phyloP scores from a whole-genome alignment of 1,140 invertebrate genomes.

The Ceratosolen solmsi region DNA sequence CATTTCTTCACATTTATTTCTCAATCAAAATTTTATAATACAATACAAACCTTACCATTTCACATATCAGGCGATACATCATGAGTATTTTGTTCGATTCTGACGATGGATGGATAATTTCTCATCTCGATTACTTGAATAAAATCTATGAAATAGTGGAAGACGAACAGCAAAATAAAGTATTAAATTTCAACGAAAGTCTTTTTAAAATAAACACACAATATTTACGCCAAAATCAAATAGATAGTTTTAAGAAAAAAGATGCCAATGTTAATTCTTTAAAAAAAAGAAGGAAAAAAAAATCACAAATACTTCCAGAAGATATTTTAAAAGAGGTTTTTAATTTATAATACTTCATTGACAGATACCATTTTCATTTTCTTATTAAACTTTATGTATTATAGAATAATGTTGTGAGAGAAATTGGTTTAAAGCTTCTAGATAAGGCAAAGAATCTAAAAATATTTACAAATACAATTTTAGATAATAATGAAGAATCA shows the following conservation, averaged over 20 bases:
- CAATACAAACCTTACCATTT: no score
- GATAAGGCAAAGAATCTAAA: slow-evolving; percentile 3
- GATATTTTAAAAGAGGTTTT: slow-evolving; percentile 58
- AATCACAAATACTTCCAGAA: slow-evolving; percentile 48
- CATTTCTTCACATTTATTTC: no score
- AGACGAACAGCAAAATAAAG: slow-evolving; percentile 35
- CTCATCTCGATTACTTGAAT: slow-evolving; percentile 62
- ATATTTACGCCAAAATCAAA: slow-evolving; percentile 62
- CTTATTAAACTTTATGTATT: slow-evolving; percentile 1
- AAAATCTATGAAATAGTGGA: slow-evolving; percentile 59
- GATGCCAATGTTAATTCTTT: slow-evolving; percentile 15
- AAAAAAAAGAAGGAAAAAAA: slow-evolving; percentile 56
- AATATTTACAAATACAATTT: slow-evolving; percentile 21
- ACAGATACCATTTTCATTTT: neutral
- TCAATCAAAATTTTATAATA: no score
- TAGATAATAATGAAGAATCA: slow-evolving; percentile 67
- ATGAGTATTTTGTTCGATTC: slow-evolving; percentile 61
- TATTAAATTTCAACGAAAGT: slow-evolving; percentile 58
- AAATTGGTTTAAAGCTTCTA: slow-evolving; percentile 5
- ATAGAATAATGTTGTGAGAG: slow-evolving; percentile 38
- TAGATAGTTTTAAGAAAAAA: slow-evolving; percentile 13
- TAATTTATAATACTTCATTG: neutral
- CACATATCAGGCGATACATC: no score
- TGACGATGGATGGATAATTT: slow-evolving; percentile 64
- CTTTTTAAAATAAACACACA: slow-evolving; percentile 65